These are phyloP conservation scores for Drosophila guanche DNA, from an alignment of 1,140 invertebrate species.

Conservation along the genomic window DNA sequence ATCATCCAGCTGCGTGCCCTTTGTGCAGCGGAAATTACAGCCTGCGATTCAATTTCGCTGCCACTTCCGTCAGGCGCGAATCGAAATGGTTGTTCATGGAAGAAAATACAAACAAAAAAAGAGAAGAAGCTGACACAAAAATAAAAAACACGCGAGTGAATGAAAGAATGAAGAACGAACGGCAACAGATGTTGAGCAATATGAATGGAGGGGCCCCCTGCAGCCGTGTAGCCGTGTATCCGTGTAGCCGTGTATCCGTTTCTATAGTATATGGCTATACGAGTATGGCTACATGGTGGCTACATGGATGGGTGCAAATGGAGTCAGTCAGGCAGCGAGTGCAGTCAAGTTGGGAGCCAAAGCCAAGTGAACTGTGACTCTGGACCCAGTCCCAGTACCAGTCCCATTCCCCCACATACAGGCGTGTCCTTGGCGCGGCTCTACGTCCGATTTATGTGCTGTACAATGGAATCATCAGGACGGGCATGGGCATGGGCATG, in stretches of 20 bases:
- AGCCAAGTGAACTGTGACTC: constrained; percentile 53
- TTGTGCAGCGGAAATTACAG: constrained; percentile 77
- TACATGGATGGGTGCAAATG: constrained; percentile 8
- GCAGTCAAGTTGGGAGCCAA: constrained; percentile 36
- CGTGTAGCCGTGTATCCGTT: not conserved
- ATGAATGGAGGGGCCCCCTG: constrained; percentile 23
- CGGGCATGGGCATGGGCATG: too few relatives aligned
- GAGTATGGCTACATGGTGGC: constrained; percentile 29
- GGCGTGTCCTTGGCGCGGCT: constrained; percentile 23
- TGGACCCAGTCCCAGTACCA: not conserved
- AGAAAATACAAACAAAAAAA: not conserved
- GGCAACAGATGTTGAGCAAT: constrained; percentile 42
- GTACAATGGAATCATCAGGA: constrained; percentile 26
- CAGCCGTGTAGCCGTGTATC: not conserved
- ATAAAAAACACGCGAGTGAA: not conserved
- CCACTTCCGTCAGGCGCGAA: constrained; percentile 73
- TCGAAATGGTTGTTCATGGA: constrained; percentile 68
- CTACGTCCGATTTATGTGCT: constrained; percentile 20
- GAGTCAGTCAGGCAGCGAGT: constrained; percentile 47
- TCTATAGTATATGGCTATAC: constrained; percentile 9
- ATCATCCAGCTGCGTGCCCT: constrained; percentile 36
- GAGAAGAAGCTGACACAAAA: not conserved
- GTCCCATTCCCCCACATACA: constrained; percentile 1
- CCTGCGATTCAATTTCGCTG: constrained; percentile 76
- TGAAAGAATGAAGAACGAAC: not conserved